Percentiles rank a stretch among this genome's conserved stretches.
Evolutionary conservation across 2,797 vertebrate genomes (phyloP).

Genomic region (Allenopithecus nigroviridis): DNA sequence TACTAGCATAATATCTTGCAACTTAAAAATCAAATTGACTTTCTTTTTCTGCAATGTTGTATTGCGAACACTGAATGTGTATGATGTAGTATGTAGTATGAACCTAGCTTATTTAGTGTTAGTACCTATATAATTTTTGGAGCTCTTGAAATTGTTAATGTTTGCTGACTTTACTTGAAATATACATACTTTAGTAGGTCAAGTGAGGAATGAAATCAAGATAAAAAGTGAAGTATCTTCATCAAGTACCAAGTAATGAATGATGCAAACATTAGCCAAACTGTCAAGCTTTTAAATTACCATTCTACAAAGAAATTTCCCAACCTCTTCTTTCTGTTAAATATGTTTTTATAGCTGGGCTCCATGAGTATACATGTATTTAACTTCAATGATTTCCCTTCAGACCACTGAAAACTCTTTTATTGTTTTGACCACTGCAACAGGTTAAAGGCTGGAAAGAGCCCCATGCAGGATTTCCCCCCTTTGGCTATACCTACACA

Average conservation of each 20-base stretch:
- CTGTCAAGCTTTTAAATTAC: neutral
- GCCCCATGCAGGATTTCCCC: rapidly evolving
- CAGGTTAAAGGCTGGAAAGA: neutral
- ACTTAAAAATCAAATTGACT: conserved; percentile 6
- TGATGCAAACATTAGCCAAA: neutral
- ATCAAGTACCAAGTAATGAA: neutral
- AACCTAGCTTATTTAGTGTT: neutral
- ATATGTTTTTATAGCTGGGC: neutral
- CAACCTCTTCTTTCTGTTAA: neutral
- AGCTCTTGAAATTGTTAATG: neutral
- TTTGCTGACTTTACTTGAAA: neutral
- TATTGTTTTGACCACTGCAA: neutral
- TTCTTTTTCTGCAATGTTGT: neutral
- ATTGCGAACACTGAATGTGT: neutral
- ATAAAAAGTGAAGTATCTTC: neutral
- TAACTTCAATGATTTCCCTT: neutral
- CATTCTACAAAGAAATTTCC: neutral
- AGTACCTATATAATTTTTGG: neutral
- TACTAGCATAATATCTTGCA: neutral
- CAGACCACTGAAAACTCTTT: neutral
- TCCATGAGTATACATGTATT: neutral
- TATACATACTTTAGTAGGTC: neutral
- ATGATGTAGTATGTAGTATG: rapidly evolving
- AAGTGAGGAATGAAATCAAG: neutral
- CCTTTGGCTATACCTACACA: rapidly evolving